Evolutionary conservation across 2,113 vertebrate genomes (phyloP), one percentile per base, ranked within the genome.

Genomic region (Mixornis gularis): DNA sequence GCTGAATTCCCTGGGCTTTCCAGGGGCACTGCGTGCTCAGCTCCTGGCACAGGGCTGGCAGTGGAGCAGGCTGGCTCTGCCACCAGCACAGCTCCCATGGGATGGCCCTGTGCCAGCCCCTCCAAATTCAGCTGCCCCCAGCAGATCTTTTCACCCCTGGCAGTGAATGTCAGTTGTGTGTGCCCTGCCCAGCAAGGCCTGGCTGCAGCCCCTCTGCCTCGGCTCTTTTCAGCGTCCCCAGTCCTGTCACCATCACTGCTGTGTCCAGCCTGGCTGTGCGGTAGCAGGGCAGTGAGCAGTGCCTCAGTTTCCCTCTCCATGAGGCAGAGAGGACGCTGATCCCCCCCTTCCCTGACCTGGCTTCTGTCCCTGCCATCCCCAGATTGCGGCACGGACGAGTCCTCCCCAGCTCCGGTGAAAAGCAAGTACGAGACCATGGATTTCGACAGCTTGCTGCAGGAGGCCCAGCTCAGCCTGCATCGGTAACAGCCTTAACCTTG

Each of bases 341-440:
- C 9, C 43, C 12, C 43, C 12, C 2, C 0, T 11, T 32, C 36
- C 48, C 82, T 53, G 44, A 74, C 79, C 78, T 2, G 0, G 24
- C 71, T 70, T 88, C 38, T 86, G 81, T 97, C 94, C 58, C 78
- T 80, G 79, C 65, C 9, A 0, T 56, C 56, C 69, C 73, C 96
- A 98, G 98, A 98, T 95, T 97, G 97, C 94, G 80, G 88, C 56
- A 85, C 85, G 74, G 99, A 99, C 89, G 99, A 99, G 95, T 98
- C 98, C 4, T 98, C 98, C 64, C 98, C 97, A 1, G 97, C 98
- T 3, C 97, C 98, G 0, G 97, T 99, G 96, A 99, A 99, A 97
- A 99, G 98, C 98, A 99, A 99, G 97, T 99, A 99, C 1, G 99
- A 99, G 94, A 98, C 99, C 89, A 98, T 99, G 98, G 99, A 99